Conservation (phyloP, 2,888 invertebrate species). For the Philereme transversata region DNA sequence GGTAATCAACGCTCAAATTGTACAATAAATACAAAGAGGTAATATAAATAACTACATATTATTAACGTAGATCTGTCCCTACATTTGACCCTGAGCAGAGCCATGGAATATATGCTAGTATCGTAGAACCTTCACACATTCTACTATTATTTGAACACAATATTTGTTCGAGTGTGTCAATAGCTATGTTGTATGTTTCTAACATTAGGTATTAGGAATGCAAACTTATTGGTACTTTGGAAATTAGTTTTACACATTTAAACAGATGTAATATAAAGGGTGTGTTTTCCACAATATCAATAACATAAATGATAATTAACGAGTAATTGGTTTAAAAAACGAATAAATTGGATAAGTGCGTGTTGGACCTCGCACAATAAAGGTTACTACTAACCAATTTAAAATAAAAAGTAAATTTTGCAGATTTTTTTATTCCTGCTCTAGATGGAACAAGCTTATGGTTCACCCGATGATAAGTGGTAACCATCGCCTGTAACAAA, state of each 20-base stretch:
- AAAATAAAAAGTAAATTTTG: too few species aligned
- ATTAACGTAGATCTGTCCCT: constrained; percentile 49
- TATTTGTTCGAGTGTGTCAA: constrained; percentile 42
- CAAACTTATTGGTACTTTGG: constrained; percentile 13
- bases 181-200: constrained; percentile 22
- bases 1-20: constrained; percentile 24
- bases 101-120: too few species aligned
- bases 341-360: too few species aligned
- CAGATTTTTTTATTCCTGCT: too few species aligned
- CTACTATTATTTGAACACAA: constrained; percentile 51
- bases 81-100: constrained; percentile 49
- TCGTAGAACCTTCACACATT: constrained; percentile 63
- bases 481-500: too few species aligned
- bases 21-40: constrained; percentile 39
- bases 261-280: background rate
- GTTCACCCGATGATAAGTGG: too few species aligned
- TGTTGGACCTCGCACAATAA: too few species aligned
- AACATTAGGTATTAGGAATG: constrained; percentile 21
- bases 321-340: too few species aligned
- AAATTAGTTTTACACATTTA: constrained; percentile 11
- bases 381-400: too few species aligned
- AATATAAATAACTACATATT: constrained; percentile 35
- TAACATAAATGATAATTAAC: too few species aligned
- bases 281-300: too few species aligned
- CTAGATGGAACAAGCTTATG: too few species aligned